Percentiles rank a stretch among this genome's conserved stretches.
Evolutionary conservation across 2,113 vertebrate genomes (phyloP).

Genomic region (Lasiurus borealis): DNA sequence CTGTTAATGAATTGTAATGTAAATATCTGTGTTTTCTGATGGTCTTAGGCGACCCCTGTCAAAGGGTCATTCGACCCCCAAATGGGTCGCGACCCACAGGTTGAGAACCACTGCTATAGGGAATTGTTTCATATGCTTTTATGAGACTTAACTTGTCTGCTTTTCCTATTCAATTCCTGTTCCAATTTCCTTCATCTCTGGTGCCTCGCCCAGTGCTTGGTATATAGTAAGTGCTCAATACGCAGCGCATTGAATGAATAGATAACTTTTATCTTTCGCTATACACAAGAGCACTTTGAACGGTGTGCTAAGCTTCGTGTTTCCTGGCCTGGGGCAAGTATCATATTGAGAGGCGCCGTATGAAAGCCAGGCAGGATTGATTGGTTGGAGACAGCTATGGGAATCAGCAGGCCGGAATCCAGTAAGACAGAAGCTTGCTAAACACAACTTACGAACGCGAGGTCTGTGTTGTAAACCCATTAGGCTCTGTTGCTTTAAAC

Average conservation of each 20-base stretch:
- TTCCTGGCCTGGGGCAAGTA: background rate
- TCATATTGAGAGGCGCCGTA: background rate
- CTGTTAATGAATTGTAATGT: too few species aligned
- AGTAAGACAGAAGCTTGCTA: background rate
- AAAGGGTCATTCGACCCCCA: too few species aligned
- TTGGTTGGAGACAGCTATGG: background rate
- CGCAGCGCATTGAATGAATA: background rate
- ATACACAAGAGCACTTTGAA: slow-evolving; percentile 5
- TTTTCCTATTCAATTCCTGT: background rate
- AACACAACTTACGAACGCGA: background rate
- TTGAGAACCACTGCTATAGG: too few species aligned
- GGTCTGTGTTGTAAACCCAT: background rate
- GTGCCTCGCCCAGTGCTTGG: background rate
- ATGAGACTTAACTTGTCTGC: background rate
- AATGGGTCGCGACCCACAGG: too few species aligned
- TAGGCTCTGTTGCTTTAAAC: slow-evolving; percentile 60
- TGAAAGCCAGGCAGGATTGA: background rate
- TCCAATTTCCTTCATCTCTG: background rate
- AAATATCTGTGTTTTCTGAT: too few species aligned
- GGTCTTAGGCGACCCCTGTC: too few species aligned
- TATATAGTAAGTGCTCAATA: background rate
- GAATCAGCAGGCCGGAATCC: background rate
- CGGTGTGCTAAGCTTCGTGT: too few species aligned
- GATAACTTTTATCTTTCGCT: slow-evolving; percentile 30
- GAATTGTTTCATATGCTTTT: background rate